Percentiles rank a stretch among this genome's conserved stretches.
Conservation (phyloP, 2,113 vertebrate species). For the Corythornis vintsioides region DNA sequence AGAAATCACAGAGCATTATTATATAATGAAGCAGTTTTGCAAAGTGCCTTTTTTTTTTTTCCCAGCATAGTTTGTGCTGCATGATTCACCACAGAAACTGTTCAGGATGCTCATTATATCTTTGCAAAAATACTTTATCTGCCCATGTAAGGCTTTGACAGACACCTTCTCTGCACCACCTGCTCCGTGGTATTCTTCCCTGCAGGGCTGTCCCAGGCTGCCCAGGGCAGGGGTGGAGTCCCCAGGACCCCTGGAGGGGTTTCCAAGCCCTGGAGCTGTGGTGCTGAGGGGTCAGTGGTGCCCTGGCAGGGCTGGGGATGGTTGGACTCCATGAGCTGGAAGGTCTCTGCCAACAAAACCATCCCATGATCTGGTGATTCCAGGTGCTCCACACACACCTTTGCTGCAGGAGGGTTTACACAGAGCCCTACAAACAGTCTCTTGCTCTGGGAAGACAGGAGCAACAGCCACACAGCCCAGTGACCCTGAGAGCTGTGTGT, state of each 20-base stretch:
- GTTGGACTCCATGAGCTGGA: not conserved
- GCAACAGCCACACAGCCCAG: not conserved
- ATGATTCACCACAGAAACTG: not conserved
- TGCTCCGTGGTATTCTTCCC: not conserved
- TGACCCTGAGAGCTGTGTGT: rapidly evolving
- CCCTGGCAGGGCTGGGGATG: not conserved
- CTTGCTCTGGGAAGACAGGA: too few species aligned
- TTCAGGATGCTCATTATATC: not conserved
- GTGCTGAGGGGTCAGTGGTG: not conserved
- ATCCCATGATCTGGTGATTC: not conserved
- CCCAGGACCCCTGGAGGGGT: not conserved
- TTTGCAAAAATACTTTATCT: not conserved
- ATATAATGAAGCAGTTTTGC: not conserved
- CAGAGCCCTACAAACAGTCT: rapidly evolving
- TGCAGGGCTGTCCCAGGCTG: too few species aligned
- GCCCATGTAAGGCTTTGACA: not conserved
- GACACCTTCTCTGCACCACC: not conserved
- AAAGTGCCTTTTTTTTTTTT: not conserved
- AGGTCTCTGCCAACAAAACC: not conserved
- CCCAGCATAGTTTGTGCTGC: not conserved
- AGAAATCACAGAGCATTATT: not conserved
- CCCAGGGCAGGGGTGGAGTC: not conserved
- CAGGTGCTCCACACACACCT: rapidly evolving
- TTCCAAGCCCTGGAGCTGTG: not conserved
- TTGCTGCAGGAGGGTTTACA: not conserved